Percentiles rank a stretch among this genome's conserved stretches.
phyloP scores from a whole-genome alignment of 2,888 invertebrate genomes.

The Diplazon laetatorius region DNA sequence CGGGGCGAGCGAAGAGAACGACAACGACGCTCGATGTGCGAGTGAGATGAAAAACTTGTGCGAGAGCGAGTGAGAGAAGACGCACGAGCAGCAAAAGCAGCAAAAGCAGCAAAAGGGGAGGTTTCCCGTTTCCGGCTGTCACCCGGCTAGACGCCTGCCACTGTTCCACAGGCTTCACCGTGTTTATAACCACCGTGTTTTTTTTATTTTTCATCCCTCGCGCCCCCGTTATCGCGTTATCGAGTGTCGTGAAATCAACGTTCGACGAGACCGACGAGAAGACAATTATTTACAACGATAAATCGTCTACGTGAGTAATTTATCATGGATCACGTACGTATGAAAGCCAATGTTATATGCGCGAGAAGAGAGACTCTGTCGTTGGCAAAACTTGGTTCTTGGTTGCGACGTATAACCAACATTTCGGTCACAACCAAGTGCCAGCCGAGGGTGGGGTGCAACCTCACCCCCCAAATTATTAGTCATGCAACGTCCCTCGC shows the following conservation, averaged over 20 bases:
- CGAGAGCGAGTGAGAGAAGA: conserved; percentile 57
- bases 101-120: conserved; percentile 73
- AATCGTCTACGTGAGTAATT: conserved; percentile 61
- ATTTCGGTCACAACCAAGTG: conserved; percentile 59
- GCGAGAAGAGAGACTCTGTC: too few species aligned
- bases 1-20: conserved; percentile 48
- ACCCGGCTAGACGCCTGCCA: conserved; percentile 72
- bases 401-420: conserved; percentile 58
- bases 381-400: too few species aligned
- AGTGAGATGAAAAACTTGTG: conserved; percentile 28
- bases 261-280: conserved; percentile 31
- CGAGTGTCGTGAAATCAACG: conserved; percentile 21
- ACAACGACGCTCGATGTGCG: conserved; percentile 12
- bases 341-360: too few species aligned
- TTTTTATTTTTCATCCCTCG: conserved; percentile 50
- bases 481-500: conserved; percentile 74
- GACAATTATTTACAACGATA: conserved; percentile 30
- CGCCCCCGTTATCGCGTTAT: conserved; percentile 29
- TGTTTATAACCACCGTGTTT: conserved; percentile 66
- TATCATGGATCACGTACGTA: conserved; percentile 13
- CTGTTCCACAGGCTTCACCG: conserved; percentile 52
- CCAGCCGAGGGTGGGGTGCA: conserved; percentile 74
- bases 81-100: too few species aligned
- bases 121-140: conserved; percentile 80
- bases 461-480: conserved; percentile 79